Evolutionary conservation across 2,113 vertebrate species (phyloP).

Genomic region (Pluvianellus socialis): DNA sequence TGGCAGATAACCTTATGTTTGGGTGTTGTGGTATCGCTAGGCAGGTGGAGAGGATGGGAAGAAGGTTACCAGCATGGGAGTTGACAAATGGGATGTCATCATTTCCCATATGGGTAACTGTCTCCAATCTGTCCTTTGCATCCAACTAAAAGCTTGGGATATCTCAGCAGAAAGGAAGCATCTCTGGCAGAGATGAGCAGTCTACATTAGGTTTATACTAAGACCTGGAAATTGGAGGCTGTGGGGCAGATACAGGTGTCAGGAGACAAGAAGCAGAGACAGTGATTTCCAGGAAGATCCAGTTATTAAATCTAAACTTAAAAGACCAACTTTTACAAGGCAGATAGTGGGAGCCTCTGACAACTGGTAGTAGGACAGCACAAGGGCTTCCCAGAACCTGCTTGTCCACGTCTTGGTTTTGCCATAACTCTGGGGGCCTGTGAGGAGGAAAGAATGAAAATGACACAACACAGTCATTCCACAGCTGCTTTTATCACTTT

Average conservation of each 20-base stretch:
- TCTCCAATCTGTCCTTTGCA: constrained; percentile 14
- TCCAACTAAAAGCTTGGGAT: neutral
- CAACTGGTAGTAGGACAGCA: neutral
- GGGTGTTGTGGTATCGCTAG: neutral
- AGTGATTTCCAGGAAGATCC: neutral
- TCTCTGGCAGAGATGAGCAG: neutral
- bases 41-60: constrained; percentile 44
- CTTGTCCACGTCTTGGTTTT: neutral
- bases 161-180: neutral
- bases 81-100: constrained; percentile 58
- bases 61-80: constrained; percentile 1
- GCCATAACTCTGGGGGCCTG: neutral
- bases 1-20: constrained; percentile 29
- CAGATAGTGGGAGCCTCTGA: neutral
- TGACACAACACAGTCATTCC: neutral
- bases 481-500: constrained; percentile 63
- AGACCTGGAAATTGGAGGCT: neutral
- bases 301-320: neutral
- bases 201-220: neutral
- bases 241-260: neutral
- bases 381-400: neutral
- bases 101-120: constrained; percentile 42
- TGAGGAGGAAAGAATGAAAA: neutral
- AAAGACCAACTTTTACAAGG: neutral
- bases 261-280: neutral